A percentile compares a stretch with the other conserved stretches of the same genome.
Conservation (phyloP, 2,888 invertebrate species). For the Limnephilus auricula region DNA sequence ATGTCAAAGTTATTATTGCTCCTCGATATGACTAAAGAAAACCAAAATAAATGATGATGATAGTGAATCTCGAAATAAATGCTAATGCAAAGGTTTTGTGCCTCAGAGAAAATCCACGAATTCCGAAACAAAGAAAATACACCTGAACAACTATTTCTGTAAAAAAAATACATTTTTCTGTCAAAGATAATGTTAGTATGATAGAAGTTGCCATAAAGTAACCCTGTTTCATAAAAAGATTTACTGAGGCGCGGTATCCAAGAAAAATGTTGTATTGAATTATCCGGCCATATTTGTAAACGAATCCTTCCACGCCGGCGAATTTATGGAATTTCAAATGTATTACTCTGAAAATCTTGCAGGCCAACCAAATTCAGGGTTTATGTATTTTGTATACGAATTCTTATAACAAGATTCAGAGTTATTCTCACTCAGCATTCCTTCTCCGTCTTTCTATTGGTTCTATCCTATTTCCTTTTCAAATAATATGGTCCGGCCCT, state of each 20-base stretch:
- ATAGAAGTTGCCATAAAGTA: constrained; percentile 29
- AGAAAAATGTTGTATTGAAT: constrained; percentile 34
- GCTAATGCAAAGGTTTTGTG: background rate
- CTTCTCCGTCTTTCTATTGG: background rate
- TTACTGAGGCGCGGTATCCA: background rate
- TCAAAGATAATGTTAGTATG: background rate
- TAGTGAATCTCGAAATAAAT: background rate
- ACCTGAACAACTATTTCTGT: background rate
- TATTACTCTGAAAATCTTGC: constrained; percentile 16
- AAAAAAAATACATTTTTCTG: background rate
- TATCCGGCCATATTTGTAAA: constrained; percentile 38
- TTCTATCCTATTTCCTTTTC: background rate
- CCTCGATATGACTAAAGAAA: background rate
- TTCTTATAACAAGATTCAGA: constrained; percentile 7
- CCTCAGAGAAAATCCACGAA: background rate
- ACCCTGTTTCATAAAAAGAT: constrained; percentile 31
- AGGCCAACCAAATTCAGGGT: constrained; percentile 17
- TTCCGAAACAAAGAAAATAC: background rate
- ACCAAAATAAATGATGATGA: too few relatives aligned
- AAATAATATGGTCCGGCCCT: background rate
- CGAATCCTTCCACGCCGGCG: constrained; percentile 35
- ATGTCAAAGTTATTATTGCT: too few relatives aligned
- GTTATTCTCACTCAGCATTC: background rate
- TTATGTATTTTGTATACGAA: constrained; percentile 11
- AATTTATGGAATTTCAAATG: constrained; percentile 44